Conservation (phyloP, 2,888 invertebrate genomes). For the Papilio demoleus region DNA sequence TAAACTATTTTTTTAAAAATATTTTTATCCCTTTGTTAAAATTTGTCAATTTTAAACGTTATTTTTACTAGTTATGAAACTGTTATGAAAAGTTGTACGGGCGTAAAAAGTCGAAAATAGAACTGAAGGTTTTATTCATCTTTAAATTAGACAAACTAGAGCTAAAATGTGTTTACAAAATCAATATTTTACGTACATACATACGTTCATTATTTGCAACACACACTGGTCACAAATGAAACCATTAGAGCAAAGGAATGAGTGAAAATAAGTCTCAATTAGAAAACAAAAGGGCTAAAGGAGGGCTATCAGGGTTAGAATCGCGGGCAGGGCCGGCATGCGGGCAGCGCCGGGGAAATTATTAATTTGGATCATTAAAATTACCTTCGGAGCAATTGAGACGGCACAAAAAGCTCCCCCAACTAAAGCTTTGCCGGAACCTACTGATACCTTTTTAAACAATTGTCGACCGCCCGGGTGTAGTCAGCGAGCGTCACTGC, state of each 20-base stretch:
- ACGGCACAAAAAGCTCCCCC: slow-evolving; percentile 53
- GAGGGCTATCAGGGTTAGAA: slow-evolving; percentile 38
- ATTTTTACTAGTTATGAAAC: no score
- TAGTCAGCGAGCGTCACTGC: neutral
- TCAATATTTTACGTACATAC: no score
- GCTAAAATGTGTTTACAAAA: no score
- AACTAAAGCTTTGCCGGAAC: slow-evolving; percentile 37
- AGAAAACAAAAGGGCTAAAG: slow-evolving; percentile 50
- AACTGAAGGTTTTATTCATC: no score
- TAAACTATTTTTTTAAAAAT: no score
- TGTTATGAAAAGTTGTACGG: no score
- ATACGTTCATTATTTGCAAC: neutral
- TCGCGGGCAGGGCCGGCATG: slow-evolving; percentile 47
- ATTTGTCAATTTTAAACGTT: no score
- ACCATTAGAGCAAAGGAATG: slow-evolving; percentile 47
- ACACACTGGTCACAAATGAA: neutral
- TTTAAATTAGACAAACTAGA: no score
- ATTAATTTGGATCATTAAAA: slow-evolving; percentile 60
- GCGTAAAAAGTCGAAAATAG: no score
- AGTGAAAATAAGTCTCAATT: slow-evolving; percentile 55
- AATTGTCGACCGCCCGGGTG: slow-evolving; percentile 39
- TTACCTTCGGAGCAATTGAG: slow-evolving; percentile 55
- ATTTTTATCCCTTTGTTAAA: no score
- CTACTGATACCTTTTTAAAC: slow-evolving; percentile 51
- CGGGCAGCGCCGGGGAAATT: slow-evolving; percentile 54